Conservation (phyloP, 2,797 vertebrate genomes). For the Distichodus sexfasciatus region DNA sequence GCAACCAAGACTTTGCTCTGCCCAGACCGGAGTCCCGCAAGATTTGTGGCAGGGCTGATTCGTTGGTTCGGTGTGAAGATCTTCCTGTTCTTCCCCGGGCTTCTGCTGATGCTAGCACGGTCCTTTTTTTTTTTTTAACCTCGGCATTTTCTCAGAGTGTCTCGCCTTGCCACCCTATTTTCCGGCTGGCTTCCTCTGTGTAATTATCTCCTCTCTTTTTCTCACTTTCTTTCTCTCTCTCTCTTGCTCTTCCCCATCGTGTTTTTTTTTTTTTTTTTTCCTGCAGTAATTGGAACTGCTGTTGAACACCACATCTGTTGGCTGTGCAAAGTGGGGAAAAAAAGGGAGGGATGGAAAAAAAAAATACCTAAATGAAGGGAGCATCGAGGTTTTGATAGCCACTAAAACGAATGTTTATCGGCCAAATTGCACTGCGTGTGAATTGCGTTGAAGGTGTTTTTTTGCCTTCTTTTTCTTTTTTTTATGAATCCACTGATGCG, state of each 20-base stretch:
- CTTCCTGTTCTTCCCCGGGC: not conserved
- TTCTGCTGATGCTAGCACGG: conserved; percentile 1
- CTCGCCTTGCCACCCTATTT: conserved; percentile 55
- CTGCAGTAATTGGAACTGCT: conserved; percentile 68
- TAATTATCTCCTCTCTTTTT: conserved; percentile 63
- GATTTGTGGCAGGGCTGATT: not conserved
- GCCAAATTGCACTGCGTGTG: conserved; percentile 44
- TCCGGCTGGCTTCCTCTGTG: conserved; percentile 63
- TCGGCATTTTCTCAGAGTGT: conserved; percentile 45
- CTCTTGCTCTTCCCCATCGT: conserved; percentile 3
- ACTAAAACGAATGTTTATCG: conserved; percentile 43
- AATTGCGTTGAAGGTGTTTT: conserved; percentile 37
- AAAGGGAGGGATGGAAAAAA: conserved; percentile 50
- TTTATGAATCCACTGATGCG: not conserved
- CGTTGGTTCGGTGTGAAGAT: not conserved
- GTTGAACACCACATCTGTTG: conserved; percentile 67
- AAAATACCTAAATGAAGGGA: conserved; percentile 49
- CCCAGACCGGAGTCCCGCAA: too few relatives aligned
- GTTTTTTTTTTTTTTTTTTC: conserved; percentile 55
- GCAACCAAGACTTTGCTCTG: not conserved
- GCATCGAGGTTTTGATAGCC: conserved; percentile 54
- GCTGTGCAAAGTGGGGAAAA: conserved; percentile 48
- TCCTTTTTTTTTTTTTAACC: conserved; percentile 9
- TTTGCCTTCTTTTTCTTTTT: not conserved
- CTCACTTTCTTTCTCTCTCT: not conserved